A percentile compares a stretch with the other conserved stretches of the same genome.
phyloP scores from a whole-genome alignment of 92 coral and sea anemone species.

The Paragorgia papillata region DNA sequence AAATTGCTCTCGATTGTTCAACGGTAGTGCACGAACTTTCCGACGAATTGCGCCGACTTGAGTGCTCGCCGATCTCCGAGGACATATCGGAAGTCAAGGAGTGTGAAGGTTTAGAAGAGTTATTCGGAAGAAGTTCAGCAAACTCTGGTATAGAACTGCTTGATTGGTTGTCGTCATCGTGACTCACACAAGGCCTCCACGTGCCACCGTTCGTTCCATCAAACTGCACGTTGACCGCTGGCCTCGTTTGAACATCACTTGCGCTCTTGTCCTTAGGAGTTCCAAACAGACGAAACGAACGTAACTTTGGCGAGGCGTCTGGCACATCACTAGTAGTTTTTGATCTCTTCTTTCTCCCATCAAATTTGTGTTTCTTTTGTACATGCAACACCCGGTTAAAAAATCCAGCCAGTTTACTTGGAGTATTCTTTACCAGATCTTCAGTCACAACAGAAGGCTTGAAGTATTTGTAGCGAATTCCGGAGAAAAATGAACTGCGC shows the following conservation, averaged over 20 bases:
- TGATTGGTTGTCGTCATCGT: background rate
- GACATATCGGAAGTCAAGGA: background rate
- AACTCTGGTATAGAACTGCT: background rate
- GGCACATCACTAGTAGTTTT: conserved; percentile 3
- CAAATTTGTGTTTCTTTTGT: conserved; percentile 46
- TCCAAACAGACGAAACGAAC: conserved; percentile 24
- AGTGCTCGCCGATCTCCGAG: background rate
- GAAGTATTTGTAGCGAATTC: conserved; percentile 83
- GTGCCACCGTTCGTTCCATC: background rate
- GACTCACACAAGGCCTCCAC: background rate
- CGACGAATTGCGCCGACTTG: background rate
- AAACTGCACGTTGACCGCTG: background rate
- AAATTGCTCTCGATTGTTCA: background rate
- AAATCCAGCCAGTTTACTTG: conserved; percentile 83
- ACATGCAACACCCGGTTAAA: conserved; percentile 79
- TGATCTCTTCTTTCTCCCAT: conserved; percentile 16
- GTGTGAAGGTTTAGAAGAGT: background rate
- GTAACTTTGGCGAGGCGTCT: conserved; percentile 18
- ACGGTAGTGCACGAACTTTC: conserved; percentile 1
- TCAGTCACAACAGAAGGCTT: conserved; percentile 73
- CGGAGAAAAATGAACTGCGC: conserved; percentile 69
- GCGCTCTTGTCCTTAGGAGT: background rate
- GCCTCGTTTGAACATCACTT: background rate
- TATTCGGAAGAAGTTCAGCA: background rate
- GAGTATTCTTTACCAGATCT: conserved; percentile 84